Evolutionary conservation across 2,113 vertebrate genomes (phyloP).

Genomic region (Erythrolamprus reginae): DNA sequence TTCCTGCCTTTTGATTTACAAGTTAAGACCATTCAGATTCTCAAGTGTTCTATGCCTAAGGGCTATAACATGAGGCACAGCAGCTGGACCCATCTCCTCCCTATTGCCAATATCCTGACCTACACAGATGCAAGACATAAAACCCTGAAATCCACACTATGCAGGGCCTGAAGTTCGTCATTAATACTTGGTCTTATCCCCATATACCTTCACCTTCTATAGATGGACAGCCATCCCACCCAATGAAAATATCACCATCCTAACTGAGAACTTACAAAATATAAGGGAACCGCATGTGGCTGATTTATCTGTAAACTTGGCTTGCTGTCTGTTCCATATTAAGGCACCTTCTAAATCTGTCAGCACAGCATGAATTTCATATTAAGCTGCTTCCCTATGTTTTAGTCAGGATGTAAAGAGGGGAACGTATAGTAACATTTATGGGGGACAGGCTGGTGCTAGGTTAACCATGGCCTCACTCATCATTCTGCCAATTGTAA

Average conservation of each 20-base stretch:
- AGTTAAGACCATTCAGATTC: slow-evolving; percentile 61
- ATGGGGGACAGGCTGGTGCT: slow-evolving; percentile 73
- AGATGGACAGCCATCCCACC: slow-evolving; percentile 74
- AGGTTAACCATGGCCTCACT: slow-evolving; percentile 79
- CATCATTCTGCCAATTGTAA: slow-evolving; percentile 71
- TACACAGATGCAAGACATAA: slow-evolving; percentile 49
- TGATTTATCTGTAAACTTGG: slow-evolving; percentile 85
- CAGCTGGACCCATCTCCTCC: slow-evolving; percentile 43
- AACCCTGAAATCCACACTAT: slow-evolving; percentile 61
- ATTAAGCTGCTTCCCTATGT: slow-evolving; percentile 78
- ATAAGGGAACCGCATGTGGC: slow-evolving; percentile 81
- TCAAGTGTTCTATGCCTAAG: slow-evolving; percentile 61
- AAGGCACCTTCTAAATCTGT: slow-evolving; percentile 99
- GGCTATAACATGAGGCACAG: slow-evolving; percentile 57
- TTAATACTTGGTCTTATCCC: slow-evolving; percentile 79
- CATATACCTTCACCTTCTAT: slow-evolving; percentile 53
- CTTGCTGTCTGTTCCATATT: slow-evolving; percentile 89
- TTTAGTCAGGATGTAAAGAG: slow-evolving; percentile 74
- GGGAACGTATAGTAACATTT: slow-evolving; percentile 78
- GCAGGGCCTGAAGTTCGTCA: slow-evolving; percentile 72
- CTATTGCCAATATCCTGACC: slow-evolving; percentile 12
- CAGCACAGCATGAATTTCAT: slow-evolving; percentile 84
- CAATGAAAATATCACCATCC: slow-evolving; percentile 82
- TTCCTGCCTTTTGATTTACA: slow-evolving; percentile 75
- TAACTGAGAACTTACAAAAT: slow-evolving; percentile 87